Percentiles rank a stretch among this genome's conserved stretches.
Evolutionary conservation across 2,888 invertebrate species (phyloP).

Genomic region (Odontocerum albicorne): DNA sequence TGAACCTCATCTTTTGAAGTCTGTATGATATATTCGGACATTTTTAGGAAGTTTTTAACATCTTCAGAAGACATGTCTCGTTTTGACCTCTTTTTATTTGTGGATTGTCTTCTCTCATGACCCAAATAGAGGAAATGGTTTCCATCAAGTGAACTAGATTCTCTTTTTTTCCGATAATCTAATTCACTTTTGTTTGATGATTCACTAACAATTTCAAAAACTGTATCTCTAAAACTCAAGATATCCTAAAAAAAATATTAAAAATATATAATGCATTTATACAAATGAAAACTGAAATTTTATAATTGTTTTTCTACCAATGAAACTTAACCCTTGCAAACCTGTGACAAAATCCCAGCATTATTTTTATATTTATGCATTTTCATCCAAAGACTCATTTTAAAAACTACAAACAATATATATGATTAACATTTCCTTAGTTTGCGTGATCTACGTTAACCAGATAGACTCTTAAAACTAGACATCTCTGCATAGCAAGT

Average conservation of each 20-base stretch:
- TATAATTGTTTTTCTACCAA: too few species aligned
- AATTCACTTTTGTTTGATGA: constrained; percentile 6
- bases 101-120: neutral
- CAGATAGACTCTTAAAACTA: too few species aligned
- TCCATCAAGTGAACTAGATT: neutral
- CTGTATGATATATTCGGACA: constrained; percentile 35
- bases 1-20: constrained; percentile 25
- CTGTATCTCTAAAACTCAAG: constrained; percentile 26
- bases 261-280: neutral
- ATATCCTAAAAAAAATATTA: constrained; percentile 28
- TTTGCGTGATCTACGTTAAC: too few species aligned
- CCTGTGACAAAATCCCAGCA: too few species aligned
- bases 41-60: constrained; percentile 26
- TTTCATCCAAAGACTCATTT: too few species aligned
- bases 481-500: too few species aligned
- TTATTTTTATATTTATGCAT: too few species aligned
- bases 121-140: neutral
- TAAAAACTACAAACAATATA: too few species aligned
- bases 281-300: neutral
- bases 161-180: neutral
- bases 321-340: too few species aligned
- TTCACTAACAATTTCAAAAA: constrained; percentile 30
- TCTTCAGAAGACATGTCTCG: constrained; percentile 28
- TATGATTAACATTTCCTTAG: too few species aligned
- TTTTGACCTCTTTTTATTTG: constrained; percentile 11